Evolutionary conservation across 92 coral and sea anemone genomes (phyloP).

Genomic region (Umimayanthus chanpuru): DNA sequence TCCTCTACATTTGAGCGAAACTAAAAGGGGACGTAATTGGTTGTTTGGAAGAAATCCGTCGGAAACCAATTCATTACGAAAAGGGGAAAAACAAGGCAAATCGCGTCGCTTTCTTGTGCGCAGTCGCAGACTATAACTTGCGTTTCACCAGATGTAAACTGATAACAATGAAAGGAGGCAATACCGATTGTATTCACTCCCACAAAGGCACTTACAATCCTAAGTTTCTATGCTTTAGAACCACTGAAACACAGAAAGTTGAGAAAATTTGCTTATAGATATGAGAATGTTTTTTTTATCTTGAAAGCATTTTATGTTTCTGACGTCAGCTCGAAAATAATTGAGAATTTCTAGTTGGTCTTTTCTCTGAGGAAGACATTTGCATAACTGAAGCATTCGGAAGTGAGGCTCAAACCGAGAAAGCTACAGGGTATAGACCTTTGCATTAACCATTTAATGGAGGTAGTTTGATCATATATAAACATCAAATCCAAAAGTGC

Average conservation of each 20-base stretch:
- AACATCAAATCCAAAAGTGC: neutral
- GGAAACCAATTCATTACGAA: neutral
- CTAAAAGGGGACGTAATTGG: constrained; percentile 12
- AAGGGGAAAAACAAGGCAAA: neutral
- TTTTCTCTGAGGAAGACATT: neutral
- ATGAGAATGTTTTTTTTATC: neutral
- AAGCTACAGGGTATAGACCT: too few species aligned
- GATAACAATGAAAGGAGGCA: neutral
- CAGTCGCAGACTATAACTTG: neutral
- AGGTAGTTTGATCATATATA: neutral
- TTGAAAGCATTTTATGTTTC: neutral
- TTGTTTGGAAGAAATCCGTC: constrained; percentile 1
- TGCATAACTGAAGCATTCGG: neutral
- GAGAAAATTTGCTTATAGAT: neutral
- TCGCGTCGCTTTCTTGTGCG: neutral
- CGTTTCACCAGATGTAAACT: neutral
- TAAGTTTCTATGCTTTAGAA: neutral
- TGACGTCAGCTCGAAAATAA: neutral
- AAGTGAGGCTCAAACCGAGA: neutral
- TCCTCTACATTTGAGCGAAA: neutral
- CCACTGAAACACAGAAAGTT: neutral
- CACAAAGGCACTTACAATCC: neutral
- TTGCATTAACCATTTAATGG: neutral
- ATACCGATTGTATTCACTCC: neutral
- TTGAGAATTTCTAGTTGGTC: neutral